Evolutionary conservation across 2,888 invertebrate species (phyloP).

Genomic region (Norana najaformis): DNA sequence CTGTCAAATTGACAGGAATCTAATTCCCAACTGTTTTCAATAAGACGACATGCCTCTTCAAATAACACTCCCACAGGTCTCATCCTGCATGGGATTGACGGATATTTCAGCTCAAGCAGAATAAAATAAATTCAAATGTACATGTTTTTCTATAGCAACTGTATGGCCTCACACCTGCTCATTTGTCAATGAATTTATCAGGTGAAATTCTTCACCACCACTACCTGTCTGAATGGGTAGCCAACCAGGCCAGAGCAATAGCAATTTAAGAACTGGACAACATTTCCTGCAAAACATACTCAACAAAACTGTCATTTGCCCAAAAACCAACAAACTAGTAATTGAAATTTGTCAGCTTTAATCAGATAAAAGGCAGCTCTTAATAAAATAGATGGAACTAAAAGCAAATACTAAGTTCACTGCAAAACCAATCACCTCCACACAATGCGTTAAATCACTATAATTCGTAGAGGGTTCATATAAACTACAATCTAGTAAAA

Average conservation of each 20-base stretch:
- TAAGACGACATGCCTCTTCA: background rate
- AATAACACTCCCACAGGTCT: no score
- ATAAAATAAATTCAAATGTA: no score
- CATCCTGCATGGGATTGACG: background rate
- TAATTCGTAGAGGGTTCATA: background rate
- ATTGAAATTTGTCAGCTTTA: no score
- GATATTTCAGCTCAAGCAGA: background rate
- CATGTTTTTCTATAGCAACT: no score
- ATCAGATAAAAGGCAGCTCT: no score
- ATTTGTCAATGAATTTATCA: no score
- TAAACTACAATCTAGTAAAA: constrained; percentile 13
- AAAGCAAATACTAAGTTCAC: background rate
- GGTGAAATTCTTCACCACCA: no score
- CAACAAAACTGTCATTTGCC: background rate
- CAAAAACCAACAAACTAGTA: background rate
- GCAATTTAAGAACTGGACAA: background rate
- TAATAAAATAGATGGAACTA: no score
- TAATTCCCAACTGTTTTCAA: background rate
- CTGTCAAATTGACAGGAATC: background rate
- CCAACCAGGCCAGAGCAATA: no score
- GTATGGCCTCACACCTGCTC: no score
- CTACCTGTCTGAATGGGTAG: no score
- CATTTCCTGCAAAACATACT: background rate
- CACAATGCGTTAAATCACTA: background rate
- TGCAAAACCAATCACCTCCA: background rate